Evolutionary conservation across 2,888 invertebrate genomes (phyloP).

Genomic region (Harpalus rubripes): DNA sequence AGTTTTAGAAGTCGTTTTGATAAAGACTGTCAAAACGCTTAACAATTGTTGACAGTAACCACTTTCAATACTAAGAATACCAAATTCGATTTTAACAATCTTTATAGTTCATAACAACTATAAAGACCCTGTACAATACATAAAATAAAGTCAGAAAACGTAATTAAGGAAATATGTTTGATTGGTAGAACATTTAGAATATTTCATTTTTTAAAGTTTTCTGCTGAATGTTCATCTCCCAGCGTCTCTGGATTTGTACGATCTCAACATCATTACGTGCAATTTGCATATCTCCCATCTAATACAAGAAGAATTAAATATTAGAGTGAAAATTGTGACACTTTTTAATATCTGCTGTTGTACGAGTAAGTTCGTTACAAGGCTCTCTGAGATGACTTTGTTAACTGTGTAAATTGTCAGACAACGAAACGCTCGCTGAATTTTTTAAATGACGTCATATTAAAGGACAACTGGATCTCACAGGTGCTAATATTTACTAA

Average conservation of each 20-base stretch:
- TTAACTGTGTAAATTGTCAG: constrained; percentile 33
- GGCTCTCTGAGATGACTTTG: constrained; percentile 25
- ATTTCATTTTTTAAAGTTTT: too few relatives aligned
- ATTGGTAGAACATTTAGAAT: too few relatives aligned
- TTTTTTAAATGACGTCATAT: constrained; percentile 31
- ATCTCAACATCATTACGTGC: constrained; percentile 44
- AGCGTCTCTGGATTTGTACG: background rate
- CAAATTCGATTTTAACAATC: too few relatives aligned
- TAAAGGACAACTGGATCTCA: constrained; percentile 23
- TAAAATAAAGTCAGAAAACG: too few relatives aligned
- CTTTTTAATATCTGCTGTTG: constrained; percentile 20
- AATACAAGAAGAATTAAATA: background rate
- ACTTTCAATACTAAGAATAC: too few relatives aligned
- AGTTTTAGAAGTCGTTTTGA: too few relatives aligned
- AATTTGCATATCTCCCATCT: constrained; percentile 57
- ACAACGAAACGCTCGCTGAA: constrained; percentile 21
- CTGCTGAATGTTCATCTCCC: constrained; percentile 32
- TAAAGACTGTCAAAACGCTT: too few relatives aligned
- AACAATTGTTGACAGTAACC: too few relatives aligned
- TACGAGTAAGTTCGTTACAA: constrained; percentile 17
- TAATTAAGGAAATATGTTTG: too few relatives aligned
- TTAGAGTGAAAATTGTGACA: constrained; percentile 27
- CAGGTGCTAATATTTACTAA: constrained; percentile 38
- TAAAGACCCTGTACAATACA: too few relatives aligned
- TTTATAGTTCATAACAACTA: too few relatives aligned